phyloP scores from a whole-genome alignment of 2,113 vertebrate genomes.

The Zingel zingel region DNA sequence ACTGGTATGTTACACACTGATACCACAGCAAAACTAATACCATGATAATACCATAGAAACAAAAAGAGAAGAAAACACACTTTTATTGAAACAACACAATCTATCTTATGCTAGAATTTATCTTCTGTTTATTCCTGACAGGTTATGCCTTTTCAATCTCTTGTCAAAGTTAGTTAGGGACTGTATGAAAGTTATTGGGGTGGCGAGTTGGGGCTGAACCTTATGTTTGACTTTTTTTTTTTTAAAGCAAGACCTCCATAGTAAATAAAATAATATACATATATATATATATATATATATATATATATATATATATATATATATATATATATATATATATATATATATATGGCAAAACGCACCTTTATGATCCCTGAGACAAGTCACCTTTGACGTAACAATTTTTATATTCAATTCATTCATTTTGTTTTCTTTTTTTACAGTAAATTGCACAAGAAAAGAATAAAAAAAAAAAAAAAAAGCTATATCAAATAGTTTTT shows the following conservation, averaged over 20 bases:
- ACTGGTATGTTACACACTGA: not conserved
- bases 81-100: not conserved
- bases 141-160: not conserved
- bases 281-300: too few species aligned
- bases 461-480: not conserved
- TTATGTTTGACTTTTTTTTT: not conserved
- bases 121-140: not conserved
- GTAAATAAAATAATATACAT: not conserved
- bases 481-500: slow-evolving; percentile 7
- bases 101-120: not conserved
- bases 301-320: too few species aligned
- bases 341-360: not conserved
- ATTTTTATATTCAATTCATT: not conserved
- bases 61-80: not conserved
- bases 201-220: not conserved
- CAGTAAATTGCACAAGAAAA: not conserved
- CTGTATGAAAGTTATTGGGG: not conserved
- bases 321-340: too few species aligned
- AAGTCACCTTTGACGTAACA: not conserved
- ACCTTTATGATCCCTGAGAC: not conserved
- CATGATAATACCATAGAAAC: not conserved
- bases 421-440: not conserved
- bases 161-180: not conserved
- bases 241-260: not conserved
- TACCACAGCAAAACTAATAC: not conserved